Base-by-base conservation (phyloP, 2,888 invertebrate genomes). In the Molanna angustata region DNA sequence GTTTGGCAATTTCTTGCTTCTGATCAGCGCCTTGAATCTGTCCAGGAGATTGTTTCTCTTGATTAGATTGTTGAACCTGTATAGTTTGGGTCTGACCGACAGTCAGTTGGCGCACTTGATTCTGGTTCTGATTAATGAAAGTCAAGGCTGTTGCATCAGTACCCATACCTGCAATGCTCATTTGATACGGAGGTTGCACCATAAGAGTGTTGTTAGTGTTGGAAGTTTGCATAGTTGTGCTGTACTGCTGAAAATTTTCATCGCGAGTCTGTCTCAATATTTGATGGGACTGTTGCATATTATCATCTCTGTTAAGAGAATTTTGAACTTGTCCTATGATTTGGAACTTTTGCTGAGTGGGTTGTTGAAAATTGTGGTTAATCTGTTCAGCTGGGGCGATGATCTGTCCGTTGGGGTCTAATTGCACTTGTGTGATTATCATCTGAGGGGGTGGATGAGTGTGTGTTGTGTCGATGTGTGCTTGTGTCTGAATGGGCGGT, bases 401-500 rank as follows among this genome's bases (percentile, higher is more conserved):
- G 2, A 54, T 57, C 37, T 54, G 54, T n/a, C 39, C 43, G 13
- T 52, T 52, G 1, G 49, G 49, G 14, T 58, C 55, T 1, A 55
- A 20, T 22, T 55, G 54, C 27, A 58, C 46, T 47, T 58, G 58
- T 2, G 58, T 52, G 33, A 58, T 55, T 19, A 58, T 58, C 57
- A 57, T 57, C 19, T 58, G 58, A 2, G 54, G 54, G 20, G 54
- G 58, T 1, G 58, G 58, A 19, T 58, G 58, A 18, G 55, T 32
- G 31, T 50, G 54, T 11, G 58, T 49, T 41, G 40, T 49, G n/a
- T 55, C 55, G 6, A 58, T 58, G 31, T 55, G 58, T 0, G 58
- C 58, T 50, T 58, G 58, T 2, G 54, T 58, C 31, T 58, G 58
- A 20, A 49, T 37, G 2, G 58, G 58, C 7, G 58, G 58, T 3